Evolutionary conservation across 2,113 vertebrate genomes (phyloP).

Genomic region (Synchiropus splendidus): DNA sequence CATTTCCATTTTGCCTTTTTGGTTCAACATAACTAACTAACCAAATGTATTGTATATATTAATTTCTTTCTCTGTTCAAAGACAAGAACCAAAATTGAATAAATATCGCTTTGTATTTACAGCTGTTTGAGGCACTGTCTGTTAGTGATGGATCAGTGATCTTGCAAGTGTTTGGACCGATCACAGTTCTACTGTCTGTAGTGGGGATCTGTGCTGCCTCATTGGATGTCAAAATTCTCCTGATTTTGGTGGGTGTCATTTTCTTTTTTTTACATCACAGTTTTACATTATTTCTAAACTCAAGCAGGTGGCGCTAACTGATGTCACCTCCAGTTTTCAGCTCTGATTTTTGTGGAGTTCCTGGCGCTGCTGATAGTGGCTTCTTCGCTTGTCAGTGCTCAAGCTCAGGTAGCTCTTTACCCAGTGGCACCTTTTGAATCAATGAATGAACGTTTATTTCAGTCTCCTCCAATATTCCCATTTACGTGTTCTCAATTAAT

Average conservation of each 20-base stretch:
- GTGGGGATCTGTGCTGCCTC: conserved; percentile 35
- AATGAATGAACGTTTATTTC: no score
- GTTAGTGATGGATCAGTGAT: conserved; percentile 28
- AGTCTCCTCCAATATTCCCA: no score
- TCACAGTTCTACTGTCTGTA: conserved; percentile 38
- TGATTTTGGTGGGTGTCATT: conserved; percentile 37
- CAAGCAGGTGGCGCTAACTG: no score
- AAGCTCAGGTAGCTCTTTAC: conserved; percentile 33
- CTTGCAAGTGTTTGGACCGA: conserved; percentile 46
- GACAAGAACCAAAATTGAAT: no score
- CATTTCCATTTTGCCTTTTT: no score
- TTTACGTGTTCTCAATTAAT: no score
- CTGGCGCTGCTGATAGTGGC: conserved; percentile 48
- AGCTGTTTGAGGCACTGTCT: conserved; percentile 42
- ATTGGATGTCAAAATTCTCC: conserved; percentile 30
- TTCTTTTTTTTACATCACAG: background rate
- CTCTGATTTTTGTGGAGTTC: conserved; percentile 46
- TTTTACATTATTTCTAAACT: background rate
- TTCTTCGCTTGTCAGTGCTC: conserved; percentile 42
- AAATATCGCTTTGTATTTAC: background rate
- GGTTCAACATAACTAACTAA: no score
- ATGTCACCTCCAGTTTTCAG: conserved; percentile 45
- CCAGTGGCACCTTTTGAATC: no score
- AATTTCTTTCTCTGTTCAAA: no score
- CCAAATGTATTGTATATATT: no score